Percentiles rank a stretch among this genome's conserved stretches.
Evolutionary conservation across 2,113 vertebrate genomes (phyloP).

Genomic region (Trochalopteron elliotii): DNA sequence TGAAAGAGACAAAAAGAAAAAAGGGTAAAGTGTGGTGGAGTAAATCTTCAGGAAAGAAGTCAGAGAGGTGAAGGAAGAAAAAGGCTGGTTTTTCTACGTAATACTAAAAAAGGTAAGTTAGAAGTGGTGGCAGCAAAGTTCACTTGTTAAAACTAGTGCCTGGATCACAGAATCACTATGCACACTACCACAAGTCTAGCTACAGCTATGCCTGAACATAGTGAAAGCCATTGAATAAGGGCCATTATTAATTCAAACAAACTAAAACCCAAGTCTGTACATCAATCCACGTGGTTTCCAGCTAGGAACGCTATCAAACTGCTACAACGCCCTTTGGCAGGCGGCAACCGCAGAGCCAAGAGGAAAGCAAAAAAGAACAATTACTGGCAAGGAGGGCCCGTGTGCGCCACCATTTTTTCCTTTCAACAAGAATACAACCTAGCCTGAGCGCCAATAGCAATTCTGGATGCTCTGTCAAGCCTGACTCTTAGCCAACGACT

Average conservation of each 20-base stretch:
- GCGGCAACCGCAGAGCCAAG: not conserved
- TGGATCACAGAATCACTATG: not conserved
- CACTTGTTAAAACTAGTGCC: not conserved
- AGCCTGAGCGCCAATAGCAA: not conserved
- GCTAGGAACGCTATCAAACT: not conserved
- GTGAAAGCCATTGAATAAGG: not conserved
- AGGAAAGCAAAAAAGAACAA: too few species aligned
- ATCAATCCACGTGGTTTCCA: not conserved
- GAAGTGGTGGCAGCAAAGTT: not conserved
- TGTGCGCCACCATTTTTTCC: rapidly evolving
- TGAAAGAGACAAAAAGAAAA: not conserved
- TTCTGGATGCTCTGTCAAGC: not conserved
- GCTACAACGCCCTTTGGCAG: not conserved
- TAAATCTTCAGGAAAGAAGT: not conserved
- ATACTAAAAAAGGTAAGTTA: not conserved
- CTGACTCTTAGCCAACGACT: not conserved
- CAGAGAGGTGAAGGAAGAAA: not conserved
- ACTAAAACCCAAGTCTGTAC: not conserved
- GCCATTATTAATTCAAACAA: not conserved
- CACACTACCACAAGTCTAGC: not conserved
- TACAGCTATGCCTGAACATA: not conserved
- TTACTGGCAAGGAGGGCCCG: not conserved
- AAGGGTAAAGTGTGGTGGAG: not conserved
- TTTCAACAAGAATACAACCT: rapidly evolving
- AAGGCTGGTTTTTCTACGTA: not conserved